A percentile compares a stretch with the other conserved stretches of the same genome.
phyloP scores from a whole-genome alignment of 30 jellyfish, hydroid and myxozoan genomes.

The Cassiopea xamachana region DNA sequence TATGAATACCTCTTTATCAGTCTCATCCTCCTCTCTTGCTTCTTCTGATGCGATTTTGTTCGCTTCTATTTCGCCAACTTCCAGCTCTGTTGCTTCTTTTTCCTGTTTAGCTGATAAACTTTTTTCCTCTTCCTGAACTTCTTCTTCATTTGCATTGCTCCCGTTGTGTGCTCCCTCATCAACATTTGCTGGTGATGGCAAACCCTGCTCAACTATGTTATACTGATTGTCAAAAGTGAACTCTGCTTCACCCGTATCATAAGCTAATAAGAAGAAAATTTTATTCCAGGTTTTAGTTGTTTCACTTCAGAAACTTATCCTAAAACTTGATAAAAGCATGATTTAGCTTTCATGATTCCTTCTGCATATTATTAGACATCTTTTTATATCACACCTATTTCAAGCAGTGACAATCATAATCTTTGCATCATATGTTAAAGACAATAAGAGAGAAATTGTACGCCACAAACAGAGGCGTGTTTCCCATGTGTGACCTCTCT shows the following conservation, averaged over 20 bases:
- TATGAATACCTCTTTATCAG: neutral
- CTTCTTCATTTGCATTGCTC: neutral
- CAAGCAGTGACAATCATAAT: too few relatives aligned
- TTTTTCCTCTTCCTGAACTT: neutral
- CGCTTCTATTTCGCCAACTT: neutral
- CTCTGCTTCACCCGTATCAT: conserved; percentile 20
- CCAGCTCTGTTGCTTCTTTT: neutral
- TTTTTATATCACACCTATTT: too few relatives aligned
- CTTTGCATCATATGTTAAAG: too few relatives aligned
- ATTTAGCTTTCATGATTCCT: too few relatives aligned
- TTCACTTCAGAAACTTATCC: too few relatives aligned
- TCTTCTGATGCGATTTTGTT: neutral
- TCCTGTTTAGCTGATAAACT: neutral
- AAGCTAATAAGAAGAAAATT: neutral
- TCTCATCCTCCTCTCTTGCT: neutral
- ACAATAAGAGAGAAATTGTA: too few relatives aligned
- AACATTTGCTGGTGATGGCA: neutral
- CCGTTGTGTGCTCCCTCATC: neutral
- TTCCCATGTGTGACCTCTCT: too few relatives aligned
- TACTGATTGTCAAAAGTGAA: neutral
- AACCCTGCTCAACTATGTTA: neutral
- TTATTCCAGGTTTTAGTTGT: too few relatives aligned
- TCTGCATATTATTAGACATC: too few relatives aligned
- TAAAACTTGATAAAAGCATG: too few relatives aligned
- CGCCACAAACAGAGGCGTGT: too few relatives aligned